Evolutionary conservation across 2,113 vertebrate species (phyloP), one percentile per base, ranked within the genome.

Genomic region (Australoheros scitulus): DNA sequence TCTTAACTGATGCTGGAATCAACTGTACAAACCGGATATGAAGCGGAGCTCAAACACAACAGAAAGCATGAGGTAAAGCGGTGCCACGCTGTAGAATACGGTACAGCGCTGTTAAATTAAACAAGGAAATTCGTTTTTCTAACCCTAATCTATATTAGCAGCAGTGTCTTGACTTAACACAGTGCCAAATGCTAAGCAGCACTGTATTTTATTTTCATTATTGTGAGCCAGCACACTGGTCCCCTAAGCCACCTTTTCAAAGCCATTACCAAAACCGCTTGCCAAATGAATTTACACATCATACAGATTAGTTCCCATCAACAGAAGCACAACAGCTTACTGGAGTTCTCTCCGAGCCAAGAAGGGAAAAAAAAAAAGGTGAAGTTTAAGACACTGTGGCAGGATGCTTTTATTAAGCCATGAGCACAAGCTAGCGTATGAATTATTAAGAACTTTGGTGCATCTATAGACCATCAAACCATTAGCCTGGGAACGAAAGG

Each of bases 371-470:
- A 61, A 77, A 70, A 32, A 70, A 77, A 82, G 38, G 9, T 17
- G 3, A 80, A 87, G 72, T 78, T 87, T 76, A 92, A 89, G 89
- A 82, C 38, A 72, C 68, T 63, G 85, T 77, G 76, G 81, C 74
- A 36, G 57, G 83, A 65, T 91, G 89, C 88, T 90, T 95, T 94
- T 93, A 93, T 92, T 93, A 91, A 92, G 89, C 89, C 92, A 77
- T 17, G 77, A 89, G 88, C 83, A 76, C 75, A 74, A 56, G 52
- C 60, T 83, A 70, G 41, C 29, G 9, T 18, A 92, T 96, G 83
- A 95, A 96, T 95, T 95, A 96, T 96, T 95, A 88, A 96, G 78
- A 82, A 79, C 80, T 26, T 29, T 81, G 76, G 92, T 92, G 87
- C 92, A 94, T 95, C 92, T 92, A 94, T 88, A 92, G 91, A 92